These are phyloP conservation scores for Dicyrtomina minuta DNA, from an alignment of 2,888 invertebrate species.

Conservation along the genomic window DNA sequence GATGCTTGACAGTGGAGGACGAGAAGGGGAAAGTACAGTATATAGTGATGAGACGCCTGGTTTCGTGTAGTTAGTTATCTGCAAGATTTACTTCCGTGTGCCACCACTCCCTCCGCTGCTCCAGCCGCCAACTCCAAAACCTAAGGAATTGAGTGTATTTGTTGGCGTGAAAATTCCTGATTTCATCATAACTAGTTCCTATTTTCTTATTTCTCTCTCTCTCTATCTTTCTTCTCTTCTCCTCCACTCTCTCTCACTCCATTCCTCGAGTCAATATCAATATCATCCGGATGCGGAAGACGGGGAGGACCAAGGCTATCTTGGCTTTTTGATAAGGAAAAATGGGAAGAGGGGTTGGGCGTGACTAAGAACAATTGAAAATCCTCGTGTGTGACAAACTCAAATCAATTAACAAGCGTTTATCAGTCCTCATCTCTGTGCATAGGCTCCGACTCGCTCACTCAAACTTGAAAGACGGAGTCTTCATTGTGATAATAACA, in stretches of 20 bases:
- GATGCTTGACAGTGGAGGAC: not conserved
- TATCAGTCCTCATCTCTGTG: slow-evolving; percentile 29
- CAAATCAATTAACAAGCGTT: slow-evolving; percentile 33
- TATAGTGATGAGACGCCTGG: slow-evolving; percentile 30
- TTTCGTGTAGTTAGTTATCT: slow-evolving; percentile 36
- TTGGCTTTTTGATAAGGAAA: not conserved
- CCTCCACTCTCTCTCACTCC: not conserved
- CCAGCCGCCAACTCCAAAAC: slow-evolving; percentile 30
- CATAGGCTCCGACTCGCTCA: not conserved
- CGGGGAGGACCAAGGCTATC: not conserved
- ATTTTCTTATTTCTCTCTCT: not conserved
- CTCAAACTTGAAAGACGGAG: not conserved
- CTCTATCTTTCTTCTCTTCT: not conserved
- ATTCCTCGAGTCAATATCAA: not conserved
- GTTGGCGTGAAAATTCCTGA: slow-evolving; percentile 14
- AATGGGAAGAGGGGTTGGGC: slow-evolving; percentile 28
- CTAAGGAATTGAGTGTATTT: slow-evolving; percentile 18
- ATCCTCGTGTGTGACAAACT: slow-evolving; percentile 30
- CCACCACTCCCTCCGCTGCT: slow-evolving; percentile 24
- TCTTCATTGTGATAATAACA: slow-evolving; percentile 33
- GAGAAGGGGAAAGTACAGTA: slow-evolving; percentile 11
- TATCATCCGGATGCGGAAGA: not conserved
- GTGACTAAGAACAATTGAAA: slow-evolving; percentile 30
- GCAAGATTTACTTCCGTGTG: slow-evolving; percentile 37
- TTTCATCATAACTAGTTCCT: slow-evolving; percentile 11